Evolutionary conservation across 2,888 invertebrate genomes (phyloP), one percentile per base, ranked within the genome.

Genomic region (Desoria tigrina): DNA sequence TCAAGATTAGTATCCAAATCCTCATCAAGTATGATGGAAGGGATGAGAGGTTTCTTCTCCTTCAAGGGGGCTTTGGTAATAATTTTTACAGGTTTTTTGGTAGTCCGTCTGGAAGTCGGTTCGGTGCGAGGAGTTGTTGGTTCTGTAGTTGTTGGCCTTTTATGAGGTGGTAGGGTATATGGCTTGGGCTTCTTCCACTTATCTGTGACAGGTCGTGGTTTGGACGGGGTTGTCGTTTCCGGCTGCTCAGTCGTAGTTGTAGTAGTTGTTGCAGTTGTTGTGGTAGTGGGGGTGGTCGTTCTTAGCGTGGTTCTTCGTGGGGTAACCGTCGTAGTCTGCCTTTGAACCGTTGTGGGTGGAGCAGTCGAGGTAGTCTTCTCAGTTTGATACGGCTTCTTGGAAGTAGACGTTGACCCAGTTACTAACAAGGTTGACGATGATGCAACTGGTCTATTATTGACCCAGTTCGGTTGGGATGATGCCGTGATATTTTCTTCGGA

Each of bases 21-120:
- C 26, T 73, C 72, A 26, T 74, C 74, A 11, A 71, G 53, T 7
- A 66, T 24, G 11, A 67, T 18, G n/a, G 65, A 63, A 0, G 66
- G 61, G 7, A 66, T 60, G 16, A 61, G 58, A 14, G 67, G 53
- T 24, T 61, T 66, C 26, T 18, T 28, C 23, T 49, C 21, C n/a
- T 57, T 39, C 78, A 79, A 78, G 79, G 79, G 77, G 79, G 82
- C 70, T 79, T 78, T 51, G 21, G 84, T 83, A 78, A 59, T 42
- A 9, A 57, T 3, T 49, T 64, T 68, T 7, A 57, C 77, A 1
- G 73, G 74, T 0, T 79, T 79, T 1, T 83, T 83, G 3, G 71
- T 50, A 42, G 77, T 79, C 79, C 76, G 2, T 76, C 80, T n/a
- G 79, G 72, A 71, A 21, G 73, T 74, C 42, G 71, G 75, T 11